Percentiles rank a stretch among this genome's conserved stretches.
These are phyloP conservation scores for Wasmannia auropunctata DNA, from an alignment of 1,140 invertebrate genomes.

Conservation along the genomic window DNA sequence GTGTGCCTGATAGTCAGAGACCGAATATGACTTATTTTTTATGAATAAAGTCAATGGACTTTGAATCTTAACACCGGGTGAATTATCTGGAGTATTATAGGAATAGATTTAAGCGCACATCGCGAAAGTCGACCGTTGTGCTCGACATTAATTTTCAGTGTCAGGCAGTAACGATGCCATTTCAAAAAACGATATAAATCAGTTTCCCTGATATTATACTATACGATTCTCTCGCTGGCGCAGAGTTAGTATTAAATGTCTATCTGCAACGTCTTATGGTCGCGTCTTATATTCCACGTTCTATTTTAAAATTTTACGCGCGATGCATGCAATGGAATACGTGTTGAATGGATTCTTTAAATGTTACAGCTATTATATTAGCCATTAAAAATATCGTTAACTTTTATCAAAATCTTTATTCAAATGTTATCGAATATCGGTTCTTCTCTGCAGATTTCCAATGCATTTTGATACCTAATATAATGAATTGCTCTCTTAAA, in stretches of 20 bases:
- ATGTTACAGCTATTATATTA: background rate
- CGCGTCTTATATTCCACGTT: background rate
- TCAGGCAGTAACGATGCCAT: background rate
- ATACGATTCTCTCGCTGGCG: background rate
- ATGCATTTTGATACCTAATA: background rate
- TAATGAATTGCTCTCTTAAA: background rate
- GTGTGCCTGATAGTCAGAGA: background rate
- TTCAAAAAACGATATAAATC: conserved; percentile 12
- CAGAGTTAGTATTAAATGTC: conserved; percentile 16
- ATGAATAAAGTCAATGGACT: background rate
- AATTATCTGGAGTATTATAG: background rate
- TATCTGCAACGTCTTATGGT: background rate
- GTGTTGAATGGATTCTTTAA: background rate
- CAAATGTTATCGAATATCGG: background rate
- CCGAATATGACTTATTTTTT: conserved; percentile 1
- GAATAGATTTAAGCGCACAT: conserved; percentile 4
- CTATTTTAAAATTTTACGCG: conserved; percentile 19
- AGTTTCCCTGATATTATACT: conserved; percentile 25
- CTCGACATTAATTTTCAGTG: conserved; percentile 34
- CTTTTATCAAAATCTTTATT: background rate
- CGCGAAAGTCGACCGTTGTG: background rate
- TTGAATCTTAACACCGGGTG: background rate
- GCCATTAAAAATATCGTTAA: background rate
- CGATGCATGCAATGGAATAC: background rate
- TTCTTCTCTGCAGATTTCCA: background rate